phyloP scores from a whole-genome alignment of 2,888 invertebrate genomes.

The Odontocolon sp. region DNA sequence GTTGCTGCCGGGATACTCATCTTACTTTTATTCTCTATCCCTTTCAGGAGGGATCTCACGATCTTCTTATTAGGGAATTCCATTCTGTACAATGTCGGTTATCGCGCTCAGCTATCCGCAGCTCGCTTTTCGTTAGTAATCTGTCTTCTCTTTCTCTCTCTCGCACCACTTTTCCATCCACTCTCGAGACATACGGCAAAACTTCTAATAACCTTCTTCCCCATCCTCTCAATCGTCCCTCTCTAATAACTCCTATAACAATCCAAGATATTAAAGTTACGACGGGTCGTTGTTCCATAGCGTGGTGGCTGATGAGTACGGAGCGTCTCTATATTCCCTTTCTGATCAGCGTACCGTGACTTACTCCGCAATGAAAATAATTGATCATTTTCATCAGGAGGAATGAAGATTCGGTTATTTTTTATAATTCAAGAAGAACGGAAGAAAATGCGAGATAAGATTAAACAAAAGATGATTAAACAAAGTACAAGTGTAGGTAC shows the following conservation, averaged over 20 bases:
- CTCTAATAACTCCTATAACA: constrained; percentile 56
- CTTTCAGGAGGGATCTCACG: too few species aligned
- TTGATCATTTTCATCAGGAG: constrained; percentile 35
- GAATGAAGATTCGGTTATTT: not conserved
- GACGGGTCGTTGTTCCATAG: constrained; percentile 33
- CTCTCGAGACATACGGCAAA: constrained; percentile 52
- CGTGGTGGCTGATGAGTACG: constrained; percentile 18
- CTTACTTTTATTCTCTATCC: constrained; percentile 19
- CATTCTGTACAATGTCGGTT: constrained; percentile 50
- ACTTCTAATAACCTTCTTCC: constrained; percentile 53
- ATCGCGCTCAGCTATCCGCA: constrained; percentile 29
- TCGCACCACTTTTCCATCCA: not conserved
- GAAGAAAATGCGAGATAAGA: not conserved
- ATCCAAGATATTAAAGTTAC: constrained; percentile 58
- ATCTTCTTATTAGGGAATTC: constrained; percentile 53
- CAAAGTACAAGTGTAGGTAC: too few species aligned
- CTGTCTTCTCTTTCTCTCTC: constrained; percentile 26
- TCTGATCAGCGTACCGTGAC: too few species aligned
- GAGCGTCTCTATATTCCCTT: too few species aligned
- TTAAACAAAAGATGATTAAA: too few species aligned
- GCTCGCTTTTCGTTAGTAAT: constrained; percentile 37
- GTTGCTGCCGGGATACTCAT: constrained; percentile 2
- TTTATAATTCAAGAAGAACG: not conserved
- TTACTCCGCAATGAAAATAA: constrained; percentile 24
- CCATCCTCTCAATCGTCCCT: constrained; percentile 25